These are phyloP conservation scores for Vanessa atalanta DNA, from an alignment of 1,140 invertebrate species.

Conservation along the genomic window DNA sequence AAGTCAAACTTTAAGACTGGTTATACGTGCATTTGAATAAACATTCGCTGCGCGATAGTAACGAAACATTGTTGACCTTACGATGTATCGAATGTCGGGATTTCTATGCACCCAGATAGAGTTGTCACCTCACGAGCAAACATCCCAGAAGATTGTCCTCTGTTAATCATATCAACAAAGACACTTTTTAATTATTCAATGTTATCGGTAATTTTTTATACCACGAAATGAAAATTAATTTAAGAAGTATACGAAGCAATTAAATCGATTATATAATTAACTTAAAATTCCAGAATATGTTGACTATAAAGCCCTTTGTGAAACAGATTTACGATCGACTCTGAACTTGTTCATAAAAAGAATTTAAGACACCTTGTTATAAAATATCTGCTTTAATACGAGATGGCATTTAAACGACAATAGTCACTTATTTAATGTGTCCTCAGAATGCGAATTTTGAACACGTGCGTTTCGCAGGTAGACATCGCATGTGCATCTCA, in stretches of 20 bases:
- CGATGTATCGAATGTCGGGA: conserved; percentile 65
- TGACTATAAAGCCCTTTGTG: conserved; percentile 17
- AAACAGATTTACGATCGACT: conserved; percentile 24
- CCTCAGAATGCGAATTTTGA: conserved; percentile 66
- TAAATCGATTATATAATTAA: neutral
- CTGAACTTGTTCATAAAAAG: conserved; percentile 20
- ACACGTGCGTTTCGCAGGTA: conserved; percentile 78
- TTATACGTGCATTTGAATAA: conserved; percentile 79
- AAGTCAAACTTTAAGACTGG: conserved; percentile 71
- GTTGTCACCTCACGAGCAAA: conserved; percentile 69
- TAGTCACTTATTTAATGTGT: conserved; percentile 52
- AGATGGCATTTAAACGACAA: conserved; percentile 42
- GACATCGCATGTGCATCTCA: conserved; percentile 70
- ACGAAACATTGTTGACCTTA: conserved; percentile 75
- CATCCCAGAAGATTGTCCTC: neutral
- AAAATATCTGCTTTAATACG: conserved; percentile 48
- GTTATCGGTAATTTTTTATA: neutral
- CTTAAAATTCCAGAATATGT: neutral
- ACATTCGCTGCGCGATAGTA: conserved; percentile 69
- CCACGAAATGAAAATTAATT: no score
- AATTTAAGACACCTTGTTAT: conserved; percentile 48
- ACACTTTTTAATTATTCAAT: neutral
- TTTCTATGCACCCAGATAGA: conserved; percentile 60
- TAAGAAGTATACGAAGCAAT: no score
- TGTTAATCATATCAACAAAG: neutral